These are phyloP conservation scores for Drosophila punjabiensis DNA, from an alignment of 1,140 invertebrate species.

Conservation along the genomic window DNA sequence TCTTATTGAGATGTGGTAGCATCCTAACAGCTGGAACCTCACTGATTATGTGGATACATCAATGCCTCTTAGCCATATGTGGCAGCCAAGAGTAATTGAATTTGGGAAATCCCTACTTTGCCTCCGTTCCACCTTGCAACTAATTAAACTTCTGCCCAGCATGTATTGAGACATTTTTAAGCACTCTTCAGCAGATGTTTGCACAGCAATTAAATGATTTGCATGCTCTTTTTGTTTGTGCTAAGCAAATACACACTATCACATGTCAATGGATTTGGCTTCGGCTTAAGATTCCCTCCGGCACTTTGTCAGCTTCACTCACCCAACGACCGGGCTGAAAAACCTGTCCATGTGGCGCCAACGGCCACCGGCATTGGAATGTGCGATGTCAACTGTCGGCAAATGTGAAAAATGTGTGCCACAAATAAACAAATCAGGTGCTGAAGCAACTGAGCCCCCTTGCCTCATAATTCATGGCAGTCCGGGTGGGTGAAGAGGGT, in stretches of 20 bases:
- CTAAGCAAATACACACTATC: slow-evolving; percentile 28
- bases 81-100: slow-evolving; percentile 10
- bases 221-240: slow-evolving; percentile 31
- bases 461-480: slow-evolving; percentile 63
- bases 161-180: slow-evolving; percentile 34
- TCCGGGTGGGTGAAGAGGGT: slow-evolving; percentile 33
- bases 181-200: slow-evolving; percentile 53
- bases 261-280: slow-evolving; percentile 28
- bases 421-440: slow-evolving; percentile 79
- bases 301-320: slow-evolving; percentile 38
- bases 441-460: slow-evolving; percentile 23
- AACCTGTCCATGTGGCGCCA: slow-evolving; percentile 31
- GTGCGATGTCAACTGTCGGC: slow-evolving; percentile 47
- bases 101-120: neutral
- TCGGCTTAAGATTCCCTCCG: slow-evolving; percentile 7
- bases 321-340: slow-evolving; percentile 5
- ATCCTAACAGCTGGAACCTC: neutral
- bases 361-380: slow-evolving; percentile 17
- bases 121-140: slow-evolving; percentile 28
- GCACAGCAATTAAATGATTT: slow-evolving; percentile 53
- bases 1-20: neutral
- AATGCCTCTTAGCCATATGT: slow-evolving; percentile 8
- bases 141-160: slow-evolving; percentile 58
- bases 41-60: slow-evolving; percentile 14
- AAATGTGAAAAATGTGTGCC: slow-evolving; percentile 64